Evolutionary conservation across 1,140 invertebrate species (phyloP).

Genomic region (Habropoda laboriosa): DNA sequence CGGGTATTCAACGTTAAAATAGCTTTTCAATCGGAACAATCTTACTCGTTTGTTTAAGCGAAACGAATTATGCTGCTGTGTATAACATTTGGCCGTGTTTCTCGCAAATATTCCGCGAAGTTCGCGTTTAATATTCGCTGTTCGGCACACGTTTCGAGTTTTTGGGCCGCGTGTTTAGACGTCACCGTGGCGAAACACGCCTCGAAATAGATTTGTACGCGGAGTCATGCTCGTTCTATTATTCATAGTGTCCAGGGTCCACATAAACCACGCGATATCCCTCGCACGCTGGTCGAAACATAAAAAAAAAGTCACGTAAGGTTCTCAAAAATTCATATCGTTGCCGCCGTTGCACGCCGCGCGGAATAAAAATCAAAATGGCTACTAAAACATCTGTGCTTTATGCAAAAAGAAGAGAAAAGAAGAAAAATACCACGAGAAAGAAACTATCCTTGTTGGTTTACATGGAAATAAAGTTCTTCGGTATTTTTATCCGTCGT

Average conservation of each 20-base stretch:
- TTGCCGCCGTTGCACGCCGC: neutral
- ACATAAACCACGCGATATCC: neutral
- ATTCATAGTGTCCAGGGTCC: neutral
- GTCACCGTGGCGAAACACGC: neutral
- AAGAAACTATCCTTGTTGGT: neutral
- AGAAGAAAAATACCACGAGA: no score
- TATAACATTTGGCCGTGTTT: no score
- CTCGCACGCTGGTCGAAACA: neutral
- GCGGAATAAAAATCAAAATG: neutral
- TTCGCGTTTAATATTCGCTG: neutral
- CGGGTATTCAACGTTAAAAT: no score
- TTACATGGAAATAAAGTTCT: no score
- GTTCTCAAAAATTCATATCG: conserved; percentile 1
- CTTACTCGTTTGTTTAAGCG: no score
- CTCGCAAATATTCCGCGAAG: no score
- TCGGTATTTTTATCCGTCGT: no score
- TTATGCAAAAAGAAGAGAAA: no score
- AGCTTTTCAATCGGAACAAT: no score
- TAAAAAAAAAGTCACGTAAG: conserved; percentile 1
- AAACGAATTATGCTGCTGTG: no score
- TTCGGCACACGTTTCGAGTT: neutral
- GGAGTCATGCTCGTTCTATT: conserved; percentile 19
- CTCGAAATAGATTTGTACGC: neutral
- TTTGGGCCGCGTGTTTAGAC: neutral
- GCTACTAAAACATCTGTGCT: neutral